phyloP scores from a whole-genome alignment of 2,888 invertebrate species.

The Choreutis nemorana region DNA sequence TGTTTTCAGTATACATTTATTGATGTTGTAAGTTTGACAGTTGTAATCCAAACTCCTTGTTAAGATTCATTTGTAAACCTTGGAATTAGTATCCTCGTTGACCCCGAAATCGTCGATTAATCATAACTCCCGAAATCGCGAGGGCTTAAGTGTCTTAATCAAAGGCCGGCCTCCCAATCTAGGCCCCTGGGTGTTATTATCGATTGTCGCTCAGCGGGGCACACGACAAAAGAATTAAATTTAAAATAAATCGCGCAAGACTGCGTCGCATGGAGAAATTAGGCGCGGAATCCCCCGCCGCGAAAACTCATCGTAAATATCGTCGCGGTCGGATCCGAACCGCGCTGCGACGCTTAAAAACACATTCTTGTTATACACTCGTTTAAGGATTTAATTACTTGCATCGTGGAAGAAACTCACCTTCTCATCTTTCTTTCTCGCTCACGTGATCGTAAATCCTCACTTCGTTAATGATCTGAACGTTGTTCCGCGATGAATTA shows the following conservation, averaged over 20 bases:
- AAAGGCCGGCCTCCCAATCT: conserved; percentile 39
- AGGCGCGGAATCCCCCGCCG: conserved; percentile 58
- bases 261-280: conserved; percentile 59
- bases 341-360: conserved; percentile 40
- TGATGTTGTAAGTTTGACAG: no score
- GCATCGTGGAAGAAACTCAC: conserved; percentile 39
- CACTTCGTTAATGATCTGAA: conserved; percentile 52
- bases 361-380: conserved; percentile 60
- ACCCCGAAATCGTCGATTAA: conserved; percentile 7
- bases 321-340: conserved; percentile 36
- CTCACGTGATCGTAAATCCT: conserved; percentile 59
- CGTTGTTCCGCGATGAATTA: conserved; percentile 50
- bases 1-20: no score
- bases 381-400: conserved; percentile 62
- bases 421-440: conserved; percentile 17
- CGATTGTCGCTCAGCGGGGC: conserved; percentile 55
- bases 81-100: no score
- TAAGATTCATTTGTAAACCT: no score
- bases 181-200: conserved; percentile 46
- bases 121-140: conserved; percentile 27
- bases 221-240: conserved; percentile 53
- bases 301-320: conserved; percentile 62
- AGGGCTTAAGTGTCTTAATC: conserved; percentile 53
- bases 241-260: conserved; percentile 61
- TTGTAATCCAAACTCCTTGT: no score